These are phyloP conservation scores for Microcebus jonahi DNA, from an alignment of 2,113 vertebrate species.

Conservation along the genomic window DNA sequence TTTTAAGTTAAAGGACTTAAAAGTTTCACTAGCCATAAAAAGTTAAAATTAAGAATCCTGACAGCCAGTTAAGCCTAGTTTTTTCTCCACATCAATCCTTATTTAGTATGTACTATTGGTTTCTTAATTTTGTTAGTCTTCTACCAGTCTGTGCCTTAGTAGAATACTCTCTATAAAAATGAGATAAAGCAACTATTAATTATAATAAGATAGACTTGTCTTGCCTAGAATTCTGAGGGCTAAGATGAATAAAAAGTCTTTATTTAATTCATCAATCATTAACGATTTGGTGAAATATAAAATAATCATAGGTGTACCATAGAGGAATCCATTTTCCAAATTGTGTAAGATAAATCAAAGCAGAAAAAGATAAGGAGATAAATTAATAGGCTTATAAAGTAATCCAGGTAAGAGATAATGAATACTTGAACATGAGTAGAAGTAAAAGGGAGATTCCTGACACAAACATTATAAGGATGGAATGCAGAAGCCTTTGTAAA, in stretches of 20 bases:
- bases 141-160: neutral
- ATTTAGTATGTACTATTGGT: neutral
- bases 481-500: neutral
- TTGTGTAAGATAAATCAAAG: neutral
- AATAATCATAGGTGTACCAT: neutral
- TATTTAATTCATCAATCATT: conserved; percentile 1
- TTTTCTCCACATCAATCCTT: neutral
- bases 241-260: neutral
- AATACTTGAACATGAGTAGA: neutral
- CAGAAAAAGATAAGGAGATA: neutral
- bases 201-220: neutral
- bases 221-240: neutral
- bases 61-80: neutral
- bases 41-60: neutral
- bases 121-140: neutral
- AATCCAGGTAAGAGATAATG: neutral
- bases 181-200: neutral
- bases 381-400: neutral
- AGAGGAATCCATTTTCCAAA: neutral
- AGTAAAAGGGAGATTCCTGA: neutral
- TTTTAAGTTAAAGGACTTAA: neutral
- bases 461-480: neutral
- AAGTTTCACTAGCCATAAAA: neutral
- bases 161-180: neutral
- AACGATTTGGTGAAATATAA: neutral